phyloP scores from a whole-genome alignment of 2,113 vertebrate species.

The Mastomys coucha region DNA sequence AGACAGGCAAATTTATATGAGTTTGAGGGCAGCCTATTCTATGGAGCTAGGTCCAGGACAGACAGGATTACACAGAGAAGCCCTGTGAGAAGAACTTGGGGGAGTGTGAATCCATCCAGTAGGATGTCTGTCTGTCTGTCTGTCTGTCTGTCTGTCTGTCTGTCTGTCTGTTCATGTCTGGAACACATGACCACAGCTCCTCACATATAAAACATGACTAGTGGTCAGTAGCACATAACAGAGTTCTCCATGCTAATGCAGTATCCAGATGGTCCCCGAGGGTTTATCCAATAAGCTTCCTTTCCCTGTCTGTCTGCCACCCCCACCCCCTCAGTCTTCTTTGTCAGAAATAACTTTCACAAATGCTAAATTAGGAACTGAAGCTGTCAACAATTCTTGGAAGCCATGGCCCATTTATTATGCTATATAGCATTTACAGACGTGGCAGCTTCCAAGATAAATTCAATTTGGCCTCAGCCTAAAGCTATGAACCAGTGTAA shows the following conservation, averaged over 20 bases:
- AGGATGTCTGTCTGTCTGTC: neutral
- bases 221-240: no score
- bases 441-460: slow-evolving; percentile 53
- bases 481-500: slow-evolving; percentile 44
- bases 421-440: slow-evolving; percentile 51
- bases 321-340: neutral
- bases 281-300: no score
- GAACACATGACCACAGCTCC: no score
- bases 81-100: no score
- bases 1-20: neutral
- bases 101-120: neutral
- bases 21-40: neutral
- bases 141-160: neutral
- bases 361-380: slow-evolving; percentile 60
- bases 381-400: slow-evolving; percentile 54
- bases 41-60: neutral
- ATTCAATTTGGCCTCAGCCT: slow-evolving; percentile 57
- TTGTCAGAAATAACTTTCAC: slow-evolving; percentile 54
- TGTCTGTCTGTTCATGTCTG: no score
- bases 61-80: neutral
- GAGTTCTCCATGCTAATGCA: no score
- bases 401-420: slow-evolving; percentile 64
- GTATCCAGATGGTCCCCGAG: no score
- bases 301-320: neutral
- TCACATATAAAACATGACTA: no score